Evolutionary conservation across 2,888 invertebrate genomes (phyloP), one percentile per base, ranked within the genome.

Genomic region (Horisme vitalbata): DNA sequence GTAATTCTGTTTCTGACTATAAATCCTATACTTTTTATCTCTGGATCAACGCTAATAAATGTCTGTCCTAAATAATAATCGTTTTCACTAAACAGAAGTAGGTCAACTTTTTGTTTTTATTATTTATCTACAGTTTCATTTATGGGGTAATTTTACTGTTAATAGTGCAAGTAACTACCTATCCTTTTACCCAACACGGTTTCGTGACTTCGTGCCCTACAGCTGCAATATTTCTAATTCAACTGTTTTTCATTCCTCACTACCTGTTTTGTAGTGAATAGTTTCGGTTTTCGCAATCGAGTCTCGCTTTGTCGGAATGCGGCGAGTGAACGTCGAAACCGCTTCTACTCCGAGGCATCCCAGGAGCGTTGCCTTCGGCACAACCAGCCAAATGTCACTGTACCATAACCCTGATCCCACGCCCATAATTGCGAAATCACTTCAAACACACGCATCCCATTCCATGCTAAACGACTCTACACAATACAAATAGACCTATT

Each of bases 271-370:
- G 49, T 35, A 23, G 54, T 50, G 57, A 59, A 59, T 63, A 55
- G 65, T 65, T 61, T 32, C 45, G 55, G 59, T 77, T 81, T 81
- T 81, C 76, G 79, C 78, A 80, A 81, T 63, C 34, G 36, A 46
- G 59, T 51, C 55, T 59, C 58, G 61, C 44, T 57, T 52, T 58
- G 54, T 53, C 55, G 83, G 86, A 86, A 87, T 86, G 85, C 75
- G 79, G 75, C 65, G 59, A 79, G 84, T 82, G 84, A 84, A 85
- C 75, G 84, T 76, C 67, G 70, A 63, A 68, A 69, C 63, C 64
- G 65, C 66, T 62, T 60, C 61, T 63, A 52, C 67, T 70, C 61
- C 49, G 66, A 65, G 75, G 73, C 79, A 76, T 79, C 79, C 70
- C 68, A 58, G 61, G 65, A 63, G 52, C 67, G 72, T 66, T 64